phyloP scores from a whole-genome alignment of 2,797 vertebrate genomes.

The Poeciliopsis paucimaculata region DNA sequence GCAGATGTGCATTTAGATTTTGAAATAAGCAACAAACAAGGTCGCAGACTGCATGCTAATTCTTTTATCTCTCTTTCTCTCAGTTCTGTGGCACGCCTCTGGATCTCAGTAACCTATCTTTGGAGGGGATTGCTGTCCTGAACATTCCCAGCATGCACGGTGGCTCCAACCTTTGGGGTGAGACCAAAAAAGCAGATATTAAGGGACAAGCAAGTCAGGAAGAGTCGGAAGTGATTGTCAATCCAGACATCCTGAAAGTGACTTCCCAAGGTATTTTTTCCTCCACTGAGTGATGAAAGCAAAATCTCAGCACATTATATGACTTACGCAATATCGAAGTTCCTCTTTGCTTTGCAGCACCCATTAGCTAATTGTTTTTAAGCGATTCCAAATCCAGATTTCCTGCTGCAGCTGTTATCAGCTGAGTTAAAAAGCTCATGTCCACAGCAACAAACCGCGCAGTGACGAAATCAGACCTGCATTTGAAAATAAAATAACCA shows the following conservation, averaged over 20 bases:
- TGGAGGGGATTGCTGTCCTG: constrained; percentile 90
- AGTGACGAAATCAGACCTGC: not conserved
- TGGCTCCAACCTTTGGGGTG: constrained; percentile 95
- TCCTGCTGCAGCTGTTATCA: constrained; percentile 7
- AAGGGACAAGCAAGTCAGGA: constrained; percentile 65
- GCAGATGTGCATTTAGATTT: constrained; percentile 11
- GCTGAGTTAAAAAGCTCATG: constrained; percentile 12
- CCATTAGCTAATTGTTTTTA: constrained; percentile 21
- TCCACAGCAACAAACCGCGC: not conserved
- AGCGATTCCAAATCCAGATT: constrained; percentile 20
- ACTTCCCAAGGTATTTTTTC: constrained; percentile 86
- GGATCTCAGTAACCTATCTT: constrained; percentile 85
- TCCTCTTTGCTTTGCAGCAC: constrained; percentile 4
- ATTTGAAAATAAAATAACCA: not conserved
- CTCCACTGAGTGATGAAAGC: not conserved
- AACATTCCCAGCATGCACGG: constrained; percentile 98
- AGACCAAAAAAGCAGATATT: constrained; percentile 84
- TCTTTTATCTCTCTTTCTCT: not conserved
- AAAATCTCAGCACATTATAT: not conserved
- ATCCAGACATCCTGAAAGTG: constrained; percentile 88
- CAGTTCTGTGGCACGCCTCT: constrained; percentile 88
- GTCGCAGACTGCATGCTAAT: not conserved
- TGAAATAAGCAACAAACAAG: not conserved
- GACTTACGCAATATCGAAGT: not conserved
- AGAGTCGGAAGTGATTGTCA: constrained; percentile 85